phyloP scores from a whole-genome alignment of 2,888 invertebrate species.

The Axea sp. region DNA sequence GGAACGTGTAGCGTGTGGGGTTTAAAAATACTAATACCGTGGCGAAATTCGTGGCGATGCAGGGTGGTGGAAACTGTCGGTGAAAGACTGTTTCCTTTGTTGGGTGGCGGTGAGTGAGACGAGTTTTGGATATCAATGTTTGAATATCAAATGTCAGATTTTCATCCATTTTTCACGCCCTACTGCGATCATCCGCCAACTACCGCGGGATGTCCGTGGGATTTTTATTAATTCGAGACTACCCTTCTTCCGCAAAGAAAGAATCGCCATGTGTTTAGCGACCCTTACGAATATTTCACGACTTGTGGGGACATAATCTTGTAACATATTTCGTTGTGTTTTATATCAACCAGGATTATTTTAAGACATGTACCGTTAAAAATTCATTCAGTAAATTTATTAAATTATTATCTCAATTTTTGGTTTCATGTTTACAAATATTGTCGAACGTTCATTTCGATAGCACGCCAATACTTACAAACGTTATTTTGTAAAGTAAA shows the following conservation, averaged over 20 bases:
- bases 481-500: constrained; percentile 1
- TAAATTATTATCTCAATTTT: too few species aligned
- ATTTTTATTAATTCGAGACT: constrained; percentile 74
- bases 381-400: too few species aligned
- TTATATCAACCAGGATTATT: constrained; percentile 25
- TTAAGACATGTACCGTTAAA: background rate
- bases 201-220: constrained; percentile 68
- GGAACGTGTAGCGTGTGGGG: too few species aligned
- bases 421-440: too few species aligned
- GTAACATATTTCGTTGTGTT: constrained; percentile 48
- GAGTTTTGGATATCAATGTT: constrained; percentile 80
- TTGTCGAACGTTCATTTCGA: too few species aligned
- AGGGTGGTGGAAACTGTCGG: constrained; percentile 77
- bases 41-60: constrained; percentile 57
- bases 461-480: constrained; percentile 5
- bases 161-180: constrained; percentile 79
- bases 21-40: constrained; percentile 64
- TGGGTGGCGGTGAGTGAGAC: constrained; percentile 69
- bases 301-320: constrained; percentile 40
- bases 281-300: constrained; percentile 60
- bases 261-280: constrained; percentile 63
- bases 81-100: constrained; percentile 78
- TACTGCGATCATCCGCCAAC: constrained; percentile 67
- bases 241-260: constrained; percentile 61
- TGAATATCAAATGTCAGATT: constrained; percentile 80